Conservation (phyloP, 2,113 vertebrate species). For the Cynoglossus semilaevis region DNA sequence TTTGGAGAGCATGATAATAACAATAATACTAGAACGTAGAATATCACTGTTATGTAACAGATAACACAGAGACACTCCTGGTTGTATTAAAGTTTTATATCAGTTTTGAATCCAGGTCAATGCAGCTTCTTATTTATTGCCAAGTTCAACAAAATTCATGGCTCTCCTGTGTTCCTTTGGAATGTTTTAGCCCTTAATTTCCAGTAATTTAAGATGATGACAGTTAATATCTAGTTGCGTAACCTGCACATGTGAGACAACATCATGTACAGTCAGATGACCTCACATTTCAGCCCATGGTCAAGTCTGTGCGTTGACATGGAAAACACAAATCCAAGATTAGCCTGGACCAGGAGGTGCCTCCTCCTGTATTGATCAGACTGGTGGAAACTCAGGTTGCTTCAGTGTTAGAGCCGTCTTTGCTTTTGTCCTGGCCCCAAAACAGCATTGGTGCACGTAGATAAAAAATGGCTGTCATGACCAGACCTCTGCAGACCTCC, state of each 20-base stretch:
- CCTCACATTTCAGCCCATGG: constrained; percentile 43
- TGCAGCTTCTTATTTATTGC: neutral
- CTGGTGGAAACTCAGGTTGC: constrained; percentile 41
- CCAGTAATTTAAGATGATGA: constrained; percentile 26
- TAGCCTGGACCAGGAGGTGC: constrained; percentile 40
- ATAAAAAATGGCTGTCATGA: constrained; percentile 58
- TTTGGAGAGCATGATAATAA: constrained; percentile 29
- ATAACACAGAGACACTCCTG: constrained; percentile 11
- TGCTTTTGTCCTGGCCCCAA: constrained; percentile 13
- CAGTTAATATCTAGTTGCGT: constrained; percentile 49
- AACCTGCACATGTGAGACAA: constrained; percentile 54
- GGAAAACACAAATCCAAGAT: constrained; percentile 37
- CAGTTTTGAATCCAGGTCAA: constrained; percentile 18
- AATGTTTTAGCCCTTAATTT: neutral
- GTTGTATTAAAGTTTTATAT: constrained; percentile 9
- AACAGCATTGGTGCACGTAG: constrained; percentile 22
- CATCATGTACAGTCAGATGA: constrained; percentile 51
- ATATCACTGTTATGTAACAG: constrained; percentile 35
- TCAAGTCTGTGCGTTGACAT: constrained; percentile 24
- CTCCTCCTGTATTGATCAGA: constrained; percentile 47
- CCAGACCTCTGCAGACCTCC: constrained; percentile 57
- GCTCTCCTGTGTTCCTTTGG: neutral
- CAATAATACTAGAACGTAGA: constrained; percentile 24
- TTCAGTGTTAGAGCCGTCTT: constrained; percentile 17
- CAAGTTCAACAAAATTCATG: neutral